These are phyloP conservation scores for Heliconius aoede DNA, from an alignment of 2,888 invertebrate genomes.

Conservation along the genomic window DNA sequence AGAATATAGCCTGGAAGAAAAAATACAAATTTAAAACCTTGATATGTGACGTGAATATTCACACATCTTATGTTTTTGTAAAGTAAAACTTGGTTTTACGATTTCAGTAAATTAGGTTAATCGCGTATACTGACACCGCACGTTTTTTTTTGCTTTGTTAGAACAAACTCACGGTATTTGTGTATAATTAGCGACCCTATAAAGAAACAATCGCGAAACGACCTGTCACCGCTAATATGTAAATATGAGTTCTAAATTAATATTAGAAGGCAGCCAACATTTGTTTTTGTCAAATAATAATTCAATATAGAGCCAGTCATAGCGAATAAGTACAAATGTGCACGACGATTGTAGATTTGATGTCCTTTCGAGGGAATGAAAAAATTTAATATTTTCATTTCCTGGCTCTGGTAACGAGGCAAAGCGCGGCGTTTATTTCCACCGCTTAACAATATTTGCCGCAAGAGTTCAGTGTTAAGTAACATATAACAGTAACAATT, in stretches of 20 bases:
- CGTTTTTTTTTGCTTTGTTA: slow-evolving; percentile 12
- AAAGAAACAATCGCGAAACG: slow-evolving; percentile 25
- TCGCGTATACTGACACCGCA: slow-evolving; percentile 27
- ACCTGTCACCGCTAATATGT: slow-evolving; percentile 33
- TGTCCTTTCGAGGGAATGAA: too few relatives aligned
- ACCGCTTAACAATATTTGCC: too few relatives aligned
- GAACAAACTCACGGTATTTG: slow-evolving; percentile 41
- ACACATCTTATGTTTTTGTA: too few relatives aligned
- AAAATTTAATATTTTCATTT: not conserved
- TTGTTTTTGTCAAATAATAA: not conserved
- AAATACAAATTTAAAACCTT: not conserved
- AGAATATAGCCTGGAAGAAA: not conserved
- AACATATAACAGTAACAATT: too few relatives aligned
- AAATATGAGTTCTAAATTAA: not conserved
- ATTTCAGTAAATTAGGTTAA: not conserved
- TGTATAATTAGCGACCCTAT: slow-evolving; percentile 41
- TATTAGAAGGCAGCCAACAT: not conserved
- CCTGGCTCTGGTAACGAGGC: too few relatives aligned
- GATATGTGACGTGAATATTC: not conserved
- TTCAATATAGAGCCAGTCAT: too few relatives aligned
- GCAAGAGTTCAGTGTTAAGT: too few relatives aligned
- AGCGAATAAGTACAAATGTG: too few relatives aligned
- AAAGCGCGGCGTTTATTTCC: too few relatives aligned
- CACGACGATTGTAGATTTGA: too few relatives aligned
- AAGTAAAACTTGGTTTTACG: too few relatives aligned